Conservation (phyloP, 1,140 invertebrate genomes). For the Bombus confusus region DNA sequence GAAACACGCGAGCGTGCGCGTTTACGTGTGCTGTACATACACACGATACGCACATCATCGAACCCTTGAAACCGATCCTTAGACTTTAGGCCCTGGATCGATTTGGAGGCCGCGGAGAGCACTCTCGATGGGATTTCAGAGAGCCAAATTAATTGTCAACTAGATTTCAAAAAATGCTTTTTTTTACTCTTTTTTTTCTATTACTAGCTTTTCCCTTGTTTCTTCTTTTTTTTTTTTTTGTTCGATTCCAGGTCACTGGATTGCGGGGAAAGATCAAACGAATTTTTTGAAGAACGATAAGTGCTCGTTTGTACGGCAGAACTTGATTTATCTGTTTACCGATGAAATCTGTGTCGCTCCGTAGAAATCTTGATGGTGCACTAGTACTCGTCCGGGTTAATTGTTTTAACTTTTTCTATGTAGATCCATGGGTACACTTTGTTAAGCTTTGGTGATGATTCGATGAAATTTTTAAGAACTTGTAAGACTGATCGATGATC, state of each 20-base stretch:
- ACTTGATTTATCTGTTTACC: not conserved
- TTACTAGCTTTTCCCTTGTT: not conserved
- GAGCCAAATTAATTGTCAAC: not conserved
- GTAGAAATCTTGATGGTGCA: not conserved
- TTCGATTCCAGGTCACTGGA: not conserved
- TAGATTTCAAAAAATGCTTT: not conserved
- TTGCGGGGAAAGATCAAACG: not conserved
- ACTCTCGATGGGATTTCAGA: conserved; percentile 25
- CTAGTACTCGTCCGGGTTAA: not conserved
- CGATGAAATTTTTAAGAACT: no score
- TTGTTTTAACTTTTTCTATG: not conserved
- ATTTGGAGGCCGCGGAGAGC: conserved; percentile 46
- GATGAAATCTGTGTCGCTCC: not conserved
- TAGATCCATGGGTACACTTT: no score
- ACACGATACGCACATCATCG: conserved; percentile 60
- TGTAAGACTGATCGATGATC: no score
- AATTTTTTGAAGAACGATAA: not conserved
- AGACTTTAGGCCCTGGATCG: conserved; percentile 58
- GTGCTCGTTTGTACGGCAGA: not conserved
- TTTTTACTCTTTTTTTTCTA: not conserved
- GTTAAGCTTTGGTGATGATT: no score
- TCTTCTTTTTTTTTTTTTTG: not conserved
- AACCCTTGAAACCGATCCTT: conserved; percentile 57
- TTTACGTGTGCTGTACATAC: conserved; percentile 48
- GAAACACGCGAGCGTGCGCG: conserved; percentile 2